A percentile compares a stretch with the other conserved stretches of the same genome.
These are phyloP conservation scores for Macrophya annulata DNA, from an alignment of 2,888 invertebrate species.

Conservation along the genomic window DNA sequence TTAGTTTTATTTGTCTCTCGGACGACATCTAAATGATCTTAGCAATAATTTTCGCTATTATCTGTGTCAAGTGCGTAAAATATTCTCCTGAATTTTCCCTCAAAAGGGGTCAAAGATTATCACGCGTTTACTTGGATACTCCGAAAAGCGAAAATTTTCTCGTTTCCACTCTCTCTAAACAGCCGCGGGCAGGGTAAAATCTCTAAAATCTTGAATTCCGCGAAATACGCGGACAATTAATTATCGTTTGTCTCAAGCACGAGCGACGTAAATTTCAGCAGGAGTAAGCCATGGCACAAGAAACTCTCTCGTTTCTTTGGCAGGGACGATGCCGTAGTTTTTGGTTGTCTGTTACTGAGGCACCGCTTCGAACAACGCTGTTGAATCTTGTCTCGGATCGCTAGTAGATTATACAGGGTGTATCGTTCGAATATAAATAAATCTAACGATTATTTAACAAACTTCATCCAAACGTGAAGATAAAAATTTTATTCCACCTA, in stretches of 20 bases:
- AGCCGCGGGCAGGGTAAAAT: constrained; percentile 1
- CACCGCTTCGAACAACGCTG: constrained; percentile 27
- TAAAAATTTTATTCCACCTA: background rate
- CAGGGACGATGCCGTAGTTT: constrained; percentile 33
- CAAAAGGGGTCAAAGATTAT: background rate
- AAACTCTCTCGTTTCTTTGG: constrained; percentile 45
- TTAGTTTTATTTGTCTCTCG: constrained; percentile 30
- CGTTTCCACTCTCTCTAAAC: background rate
- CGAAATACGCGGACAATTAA: constrained; percentile 31
- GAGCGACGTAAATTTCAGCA: constrained; percentile 38
- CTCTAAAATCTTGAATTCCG: constrained; percentile 21
- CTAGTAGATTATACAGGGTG: constrained; percentile 31
- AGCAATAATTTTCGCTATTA: background rate
- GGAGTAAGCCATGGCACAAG: constrained; percentile 25
- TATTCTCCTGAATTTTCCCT: background rate
- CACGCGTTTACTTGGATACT: background rate
- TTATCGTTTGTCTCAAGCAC: constrained; percentile 48
- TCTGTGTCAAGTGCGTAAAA: background rate
- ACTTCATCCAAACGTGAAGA: background rate
- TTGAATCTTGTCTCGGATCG: constrained; percentile 33
- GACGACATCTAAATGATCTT: background rate
- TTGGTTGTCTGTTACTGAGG: constrained; percentile 35
- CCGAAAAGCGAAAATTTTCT: background rate
- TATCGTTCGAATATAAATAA: background rate
- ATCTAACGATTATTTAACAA: background rate